phyloP scores from a whole-genome alignment of 2,797 vertebrate species.

The Lepilemur ruficaudatus region DNA sequence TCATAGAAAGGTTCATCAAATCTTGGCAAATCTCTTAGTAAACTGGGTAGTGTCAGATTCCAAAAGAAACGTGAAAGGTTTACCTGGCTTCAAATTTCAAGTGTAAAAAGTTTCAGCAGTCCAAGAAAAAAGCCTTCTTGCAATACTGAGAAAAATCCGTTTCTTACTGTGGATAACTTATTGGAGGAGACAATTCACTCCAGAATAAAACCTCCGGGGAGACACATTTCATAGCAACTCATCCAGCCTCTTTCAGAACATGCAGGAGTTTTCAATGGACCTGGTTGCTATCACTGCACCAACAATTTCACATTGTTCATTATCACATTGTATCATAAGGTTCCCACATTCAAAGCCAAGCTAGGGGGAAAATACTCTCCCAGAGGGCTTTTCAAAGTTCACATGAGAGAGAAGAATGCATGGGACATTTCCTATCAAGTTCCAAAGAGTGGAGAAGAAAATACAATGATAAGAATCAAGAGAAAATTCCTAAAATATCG shows the following conservation, averaged over 20 bases:
- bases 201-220: constrained; percentile 18
- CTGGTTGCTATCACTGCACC: background rate
- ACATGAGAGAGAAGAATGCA: constrained; percentile 29
- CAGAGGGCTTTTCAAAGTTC: constrained; percentile 41
- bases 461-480: constrained; percentile 49
- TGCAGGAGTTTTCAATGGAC: background rate
- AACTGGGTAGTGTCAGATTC: constrained; percentile 61
- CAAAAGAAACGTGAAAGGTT: constrained; percentile 58
- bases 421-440: constrained; percentile 49
- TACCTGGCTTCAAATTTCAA: constrained; percentile 64
- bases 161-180: background rate
- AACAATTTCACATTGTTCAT: constrained; percentile 63
- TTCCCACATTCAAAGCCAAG: constrained; percentile 67
- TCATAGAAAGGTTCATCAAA: constrained; percentile 72
- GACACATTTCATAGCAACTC: constrained; percentile 36
- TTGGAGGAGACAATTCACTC: constrained; percentile 33
- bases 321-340: constrained; percentile 32
- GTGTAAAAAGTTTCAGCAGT: constrained; percentile 41
- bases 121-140: background rate
- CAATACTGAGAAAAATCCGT: background rate
- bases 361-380: background rate
- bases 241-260: background rate
- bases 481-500: constrained; percentile 31
- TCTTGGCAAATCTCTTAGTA: constrained; percentile 59
- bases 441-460: constrained; percentile 52